Evolutionary conservation across 2,113 vertebrate genomes (phyloP).

Genomic region (Trachemys scripta): DNA sequence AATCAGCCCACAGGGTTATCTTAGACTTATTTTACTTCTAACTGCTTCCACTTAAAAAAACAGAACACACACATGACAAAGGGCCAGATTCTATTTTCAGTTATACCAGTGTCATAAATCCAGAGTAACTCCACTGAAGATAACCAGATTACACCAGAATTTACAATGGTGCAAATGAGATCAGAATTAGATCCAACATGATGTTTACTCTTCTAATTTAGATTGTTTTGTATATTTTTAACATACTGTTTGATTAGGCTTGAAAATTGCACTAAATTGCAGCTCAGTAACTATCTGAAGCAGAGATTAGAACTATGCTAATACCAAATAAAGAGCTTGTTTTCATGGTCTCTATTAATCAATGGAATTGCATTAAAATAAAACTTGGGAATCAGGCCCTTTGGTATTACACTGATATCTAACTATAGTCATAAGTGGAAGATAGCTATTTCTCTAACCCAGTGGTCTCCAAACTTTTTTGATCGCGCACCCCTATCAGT

Average conservation of each 20-base stretch:
- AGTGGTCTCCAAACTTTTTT: neutral
- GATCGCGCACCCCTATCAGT: no score
- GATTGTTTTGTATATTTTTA: neutral
- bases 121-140: neutral
- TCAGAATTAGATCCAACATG: neutral
- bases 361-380: neutral
- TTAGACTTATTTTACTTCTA: conserved; percentile 1
- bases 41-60: conserved; percentile 41
- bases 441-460: conserved; percentile 13
- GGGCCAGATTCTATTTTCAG: neutral
- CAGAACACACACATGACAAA: neutral
- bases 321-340: conserved; percentile 44
- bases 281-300: neutral
- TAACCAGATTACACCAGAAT: neutral
- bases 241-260: neutral
- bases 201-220: neutral
- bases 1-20: neutral
- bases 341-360: neutral
- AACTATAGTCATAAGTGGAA: neutral
- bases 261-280: neutral
- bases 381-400: neutral
- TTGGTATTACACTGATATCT: conserved; percentile 14
- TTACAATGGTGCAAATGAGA: neutral
- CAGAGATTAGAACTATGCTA: conserved; percentile 17
- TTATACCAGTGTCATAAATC: neutral